Evolutionary conservation across 2,113 vertebrate species (phyloP).

Genomic region (Labrus mixtus): DNA sequence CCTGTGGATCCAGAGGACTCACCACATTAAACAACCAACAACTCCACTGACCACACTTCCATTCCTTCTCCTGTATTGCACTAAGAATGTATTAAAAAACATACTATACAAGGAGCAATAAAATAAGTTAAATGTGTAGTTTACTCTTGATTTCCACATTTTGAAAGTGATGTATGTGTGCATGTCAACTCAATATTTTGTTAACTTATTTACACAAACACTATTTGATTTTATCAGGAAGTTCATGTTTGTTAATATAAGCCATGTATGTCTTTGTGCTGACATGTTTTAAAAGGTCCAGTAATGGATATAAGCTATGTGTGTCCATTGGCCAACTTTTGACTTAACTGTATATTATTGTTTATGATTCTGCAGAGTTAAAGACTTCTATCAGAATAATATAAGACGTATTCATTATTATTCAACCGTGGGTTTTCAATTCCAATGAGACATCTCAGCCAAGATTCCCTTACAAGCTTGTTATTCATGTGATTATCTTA

Average conservation of each 20-base stretch:
- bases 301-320: background rate
- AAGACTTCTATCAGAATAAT: conserved; percentile 31
- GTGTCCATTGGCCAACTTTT: background rate
- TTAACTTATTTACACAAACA: too few relatives aligned
- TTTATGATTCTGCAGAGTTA: background rate
- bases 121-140: background rate
- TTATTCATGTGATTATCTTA: conserved; percentile 51
- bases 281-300: background rate
- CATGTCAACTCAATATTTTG: too few relatives aligned
- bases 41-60: too few relatives aligned
- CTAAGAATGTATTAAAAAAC: background rate
- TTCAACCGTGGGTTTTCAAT: conserved; percentile 27
- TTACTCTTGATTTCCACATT: background rate
- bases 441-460: conserved; percentile 35
- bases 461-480: conserved; percentile 30
- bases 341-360: background rate
- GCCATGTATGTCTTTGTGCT: background rate
- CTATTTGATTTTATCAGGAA: too few relatives aligned
- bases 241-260: too few relatives aligned
- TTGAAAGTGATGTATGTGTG: too few relatives aligned
- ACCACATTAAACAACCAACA: too few relatives aligned
- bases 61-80: background rate
- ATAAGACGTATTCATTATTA: conserved; percentile 33
- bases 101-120: background rate
- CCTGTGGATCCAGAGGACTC: too few relatives aligned